A percentile compares a stretch with the other conserved stretches of the same genome.
phyloP scores from a whole-genome alignment of 2,888 invertebrate species.

The Allacma fusca region DNA sequence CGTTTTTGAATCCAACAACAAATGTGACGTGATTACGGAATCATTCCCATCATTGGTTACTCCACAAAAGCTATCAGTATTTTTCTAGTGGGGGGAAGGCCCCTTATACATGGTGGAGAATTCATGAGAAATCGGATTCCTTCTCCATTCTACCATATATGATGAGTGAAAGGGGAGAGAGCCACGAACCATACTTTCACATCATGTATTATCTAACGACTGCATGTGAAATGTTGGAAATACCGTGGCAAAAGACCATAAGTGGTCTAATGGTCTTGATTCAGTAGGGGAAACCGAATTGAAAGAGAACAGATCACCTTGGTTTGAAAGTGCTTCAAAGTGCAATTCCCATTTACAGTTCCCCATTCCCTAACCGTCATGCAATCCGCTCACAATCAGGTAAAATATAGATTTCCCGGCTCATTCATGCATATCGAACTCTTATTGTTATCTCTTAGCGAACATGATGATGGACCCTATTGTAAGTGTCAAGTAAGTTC shows the following conservation, averaged over 20 bases:
- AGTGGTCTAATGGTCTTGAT: not conserved
- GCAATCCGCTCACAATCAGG: too few relatives aligned
- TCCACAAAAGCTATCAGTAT: not conserved
- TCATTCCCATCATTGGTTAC: not conserved
- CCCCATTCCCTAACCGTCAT: not conserved
- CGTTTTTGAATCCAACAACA: constrained; percentile 3
- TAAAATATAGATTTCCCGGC: too few relatives aligned
- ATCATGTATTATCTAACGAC: not conserved
- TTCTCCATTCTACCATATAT: not conserved
- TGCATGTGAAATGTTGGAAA: not conserved
- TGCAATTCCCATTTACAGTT: not conserved
- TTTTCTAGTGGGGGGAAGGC: not conserved
- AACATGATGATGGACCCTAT: too few relatives aligned
- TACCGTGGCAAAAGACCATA: constrained; percentile 2
- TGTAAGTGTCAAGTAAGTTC: too few relatives aligned
- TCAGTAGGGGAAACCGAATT: not conserved
- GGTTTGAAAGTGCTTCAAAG: not conserved
- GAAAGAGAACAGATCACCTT: not conserved
- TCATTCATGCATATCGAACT: too few relatives aligned
- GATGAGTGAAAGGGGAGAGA: not conserved
- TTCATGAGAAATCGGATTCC: not conserved
- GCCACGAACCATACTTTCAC: not conserved
- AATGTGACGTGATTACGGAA: constrained; percentile 1
- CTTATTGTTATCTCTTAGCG: too few relatives aligned
- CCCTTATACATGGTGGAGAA: too few relatives aligned